Percentiles rank a stretch among this genome's conserved stretches.
phyloP scores from a whole-genome alignment of 2,797 vertebrate species.

The Chaetophractus vellerosus region DNA sequence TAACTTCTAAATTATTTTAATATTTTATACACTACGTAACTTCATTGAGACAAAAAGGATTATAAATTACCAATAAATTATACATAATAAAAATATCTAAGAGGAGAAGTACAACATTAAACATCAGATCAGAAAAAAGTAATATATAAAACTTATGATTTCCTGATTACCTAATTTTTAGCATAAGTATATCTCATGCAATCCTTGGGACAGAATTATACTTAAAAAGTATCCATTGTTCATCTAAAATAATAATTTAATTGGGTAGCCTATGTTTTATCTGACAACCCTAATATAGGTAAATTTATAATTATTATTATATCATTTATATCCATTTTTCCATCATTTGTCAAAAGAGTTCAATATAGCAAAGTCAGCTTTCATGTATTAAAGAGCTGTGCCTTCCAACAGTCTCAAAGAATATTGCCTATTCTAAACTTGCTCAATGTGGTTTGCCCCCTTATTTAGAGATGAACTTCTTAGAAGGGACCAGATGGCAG shows the following conservation, averaged over 20 bases:
- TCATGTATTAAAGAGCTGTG: not conserved
- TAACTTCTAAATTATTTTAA: conserved; percentile 47
- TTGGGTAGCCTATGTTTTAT: not conserved
- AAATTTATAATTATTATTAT: not conserved
- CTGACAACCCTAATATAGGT: not conserved
- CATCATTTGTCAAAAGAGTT: not conserved
- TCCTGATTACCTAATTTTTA: not conserved
- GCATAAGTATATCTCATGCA: not conserved
- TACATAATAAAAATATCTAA: conserved; percentile 36
- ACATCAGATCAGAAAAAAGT: conserved; percentile 4
- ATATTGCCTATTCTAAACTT: not conserved
- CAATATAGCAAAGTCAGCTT: not conserved
- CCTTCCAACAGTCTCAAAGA: not conserved
- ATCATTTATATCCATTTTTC: not conserved
- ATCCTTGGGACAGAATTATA: not conserved
- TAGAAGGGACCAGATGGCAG: not conserved
- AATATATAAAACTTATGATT: not conserved
- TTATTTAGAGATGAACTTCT: not conserved
- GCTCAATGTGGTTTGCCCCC: not conserved
- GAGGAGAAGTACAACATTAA: conserved; percentile 51
- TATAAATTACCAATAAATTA: conserved; percentile 15
- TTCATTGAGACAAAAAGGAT: conserved; percentile 7
- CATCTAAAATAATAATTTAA: conserved; percentile 30
- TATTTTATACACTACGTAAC: not conserved
- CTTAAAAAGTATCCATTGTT: not conserved